A percentile compares a stretch with the other conserved stretches of the same genome.
phyloP scores from a whole-genome alignment of 1,140 invertebrate genomes.

The Drosophila oshimai region DNA sequence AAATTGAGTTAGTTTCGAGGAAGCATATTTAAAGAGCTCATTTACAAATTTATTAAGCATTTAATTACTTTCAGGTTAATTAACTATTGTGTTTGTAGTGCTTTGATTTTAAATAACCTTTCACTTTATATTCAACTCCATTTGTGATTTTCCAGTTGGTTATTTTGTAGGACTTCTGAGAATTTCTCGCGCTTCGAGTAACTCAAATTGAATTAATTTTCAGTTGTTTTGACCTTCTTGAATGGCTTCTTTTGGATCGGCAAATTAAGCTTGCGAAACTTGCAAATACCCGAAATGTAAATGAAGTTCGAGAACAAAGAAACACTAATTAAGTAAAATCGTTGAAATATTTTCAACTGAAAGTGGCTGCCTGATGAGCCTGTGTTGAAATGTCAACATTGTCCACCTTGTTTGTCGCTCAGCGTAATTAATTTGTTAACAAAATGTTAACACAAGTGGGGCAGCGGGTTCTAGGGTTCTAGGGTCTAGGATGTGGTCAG shows the following conservation, averaged over 20 bases:
- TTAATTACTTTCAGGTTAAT: not conserved
- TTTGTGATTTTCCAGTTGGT: not conserved
- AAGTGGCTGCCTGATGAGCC: conserved; percentile 13
- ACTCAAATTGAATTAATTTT: conserved; percentile 13
- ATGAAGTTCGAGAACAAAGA: conserved; percentile 38
- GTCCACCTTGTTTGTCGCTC: conserved; percentile 51
- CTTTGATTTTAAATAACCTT: not conserved
- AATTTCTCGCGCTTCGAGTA: not conserved
- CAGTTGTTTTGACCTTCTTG: not conserved
- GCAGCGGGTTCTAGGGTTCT: too few species aligned
- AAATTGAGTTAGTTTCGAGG: too few species aligned
- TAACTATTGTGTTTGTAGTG: too few species aligned
- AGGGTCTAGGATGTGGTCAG: not conserved
- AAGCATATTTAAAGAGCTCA: not conserved
- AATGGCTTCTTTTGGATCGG: not conserved
- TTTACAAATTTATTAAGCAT: not conserved
- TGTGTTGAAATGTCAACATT: conserved; percentile 52
- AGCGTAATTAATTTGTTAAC: conserved; percentile 70
- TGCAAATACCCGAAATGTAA: conserved; percentile 32
- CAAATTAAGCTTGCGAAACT: not conserved
- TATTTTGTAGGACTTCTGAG: not conserved
- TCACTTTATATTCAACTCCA: not conserved
- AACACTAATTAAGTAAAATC: conserved; percentile 39
- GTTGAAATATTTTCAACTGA: conserved; percentile 33
- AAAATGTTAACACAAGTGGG: conserved; percentile 36